phyloP scores from a whole-genome alignment of 2,888 invertebrate species.

The Acanthococcus lagerstroemiae region DNA sequence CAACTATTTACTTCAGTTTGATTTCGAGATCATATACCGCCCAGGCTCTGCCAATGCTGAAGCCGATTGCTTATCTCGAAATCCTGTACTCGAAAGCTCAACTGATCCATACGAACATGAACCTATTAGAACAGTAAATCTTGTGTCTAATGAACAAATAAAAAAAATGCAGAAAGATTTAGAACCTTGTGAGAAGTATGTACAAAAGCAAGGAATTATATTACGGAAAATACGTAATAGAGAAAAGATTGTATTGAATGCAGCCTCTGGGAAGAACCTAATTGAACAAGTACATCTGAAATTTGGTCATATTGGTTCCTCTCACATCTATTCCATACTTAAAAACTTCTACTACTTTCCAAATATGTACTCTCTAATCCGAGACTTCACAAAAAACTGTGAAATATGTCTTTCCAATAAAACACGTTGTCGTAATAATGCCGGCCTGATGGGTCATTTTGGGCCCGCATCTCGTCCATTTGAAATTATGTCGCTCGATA shows the following conservation, averaged over 20 bases:
- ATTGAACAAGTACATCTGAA: too few species aligned
- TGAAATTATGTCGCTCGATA: conserved; percentile 38
- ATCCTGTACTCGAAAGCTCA: conserved; percentile 33
- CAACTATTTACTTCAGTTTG: conserved; percentile 35
- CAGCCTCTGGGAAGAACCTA: not conserved
- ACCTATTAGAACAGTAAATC: not conserved
- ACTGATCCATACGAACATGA: conserved; percentile 23
- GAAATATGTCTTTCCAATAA: conserved; percentile 38
- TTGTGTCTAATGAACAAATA: not conserved
- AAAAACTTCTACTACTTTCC: too few species aligned
- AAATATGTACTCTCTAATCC: conserved; percentile 35
- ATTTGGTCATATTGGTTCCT: too few species aligned
- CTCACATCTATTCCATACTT: not conserved
- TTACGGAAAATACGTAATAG: not conserved
- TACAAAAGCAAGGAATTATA: not conserved
- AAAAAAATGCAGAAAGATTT: not conserved
- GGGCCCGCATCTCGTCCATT: conserved; percentile 38
- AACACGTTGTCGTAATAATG: conserved; percentile 35
- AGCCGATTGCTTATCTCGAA: conserved; percentile 35
- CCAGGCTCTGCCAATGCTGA: conserved; percentile 35
- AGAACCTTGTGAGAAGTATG: not conserved
- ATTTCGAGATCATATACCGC: conserved; percentile 34
- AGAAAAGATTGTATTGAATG: not conserved
- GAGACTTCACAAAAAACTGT: conserved; percentile 31
- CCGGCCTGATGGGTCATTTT: conserved; percentile 37